phyloP scores from a whole-genome alignment of 1,140 invertebrate genomes.

The Globodera rostochiensis region DNA sequence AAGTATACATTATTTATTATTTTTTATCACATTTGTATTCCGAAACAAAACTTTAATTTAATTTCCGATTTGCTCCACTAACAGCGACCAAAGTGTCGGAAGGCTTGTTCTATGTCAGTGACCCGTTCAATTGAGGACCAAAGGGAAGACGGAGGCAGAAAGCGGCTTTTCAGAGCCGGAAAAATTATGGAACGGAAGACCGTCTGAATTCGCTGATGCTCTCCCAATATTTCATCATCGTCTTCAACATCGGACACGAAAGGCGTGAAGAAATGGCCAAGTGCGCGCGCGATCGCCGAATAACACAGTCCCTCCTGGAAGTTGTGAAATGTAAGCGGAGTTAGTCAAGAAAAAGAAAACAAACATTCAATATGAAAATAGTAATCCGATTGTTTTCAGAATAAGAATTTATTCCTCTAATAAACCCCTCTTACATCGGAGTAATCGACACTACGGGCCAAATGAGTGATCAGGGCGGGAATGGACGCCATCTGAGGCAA shows the following conservation, averaged over 20 bases:
- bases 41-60: too few relatives aligned
- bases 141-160: conserved; percentile 26
- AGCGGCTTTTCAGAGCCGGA: conserved; percentile 28
- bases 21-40: too few relatives aligned
- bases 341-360: neutral
- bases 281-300: conserved; percentile 15
- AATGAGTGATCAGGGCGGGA: conserved; percentile 28
- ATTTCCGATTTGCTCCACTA: conserved; percentile 53
- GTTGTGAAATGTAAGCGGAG: neutral
- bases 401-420: too few relatives aligned
- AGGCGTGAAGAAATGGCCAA: conserved; percentile 35
- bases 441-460: conserved; percentile 26
- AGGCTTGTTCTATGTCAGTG: conserved; percentile 36
- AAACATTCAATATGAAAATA: neutral
- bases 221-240: neutral
- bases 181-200: conserved; percentile 20
- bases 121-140: conserved; percentile 21
- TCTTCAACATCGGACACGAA: neutral
- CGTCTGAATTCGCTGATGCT: conserved; percentile 7
- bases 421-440: conserved; percentile 9
- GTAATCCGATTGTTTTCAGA: too few relatives aligned
- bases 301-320: conserved; percentile 33
- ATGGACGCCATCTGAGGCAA: conserved; percentile 28
- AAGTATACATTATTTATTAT: too few relatives aligned
- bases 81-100: conserved; percentile 76